These are phyloP conservation scores for Crocidura indochinensis DNA, from an alignment of 2,797 vertebrate species.

Conservation along the genomic window DNA sequence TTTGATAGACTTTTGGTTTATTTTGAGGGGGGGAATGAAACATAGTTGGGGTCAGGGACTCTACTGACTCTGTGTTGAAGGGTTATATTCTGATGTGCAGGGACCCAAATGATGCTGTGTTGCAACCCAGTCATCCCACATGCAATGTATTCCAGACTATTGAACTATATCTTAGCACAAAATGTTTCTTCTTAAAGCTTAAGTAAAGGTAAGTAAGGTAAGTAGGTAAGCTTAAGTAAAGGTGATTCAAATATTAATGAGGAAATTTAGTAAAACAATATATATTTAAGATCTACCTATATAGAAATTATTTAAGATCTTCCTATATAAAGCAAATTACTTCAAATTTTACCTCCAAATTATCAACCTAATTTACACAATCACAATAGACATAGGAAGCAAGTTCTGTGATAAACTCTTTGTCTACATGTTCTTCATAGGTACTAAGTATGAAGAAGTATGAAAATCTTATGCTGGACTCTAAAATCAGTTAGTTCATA, in stretches of 20 bases:
- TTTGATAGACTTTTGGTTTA: too few species aligned
- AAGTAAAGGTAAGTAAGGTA: too few species aligned
- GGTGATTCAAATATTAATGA: not conserved
- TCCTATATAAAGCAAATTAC: not conserved
- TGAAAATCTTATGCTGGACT: not conserved
- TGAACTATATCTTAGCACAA: too few species aligned
- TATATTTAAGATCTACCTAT: not conserved
- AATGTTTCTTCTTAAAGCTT: too few species aligned
- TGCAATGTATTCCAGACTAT: too few species aligned
- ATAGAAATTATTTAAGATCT: not conserved
- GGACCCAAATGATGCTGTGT: too few species aligned
- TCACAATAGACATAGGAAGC: not conserved
- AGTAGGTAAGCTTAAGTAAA: not conserved
- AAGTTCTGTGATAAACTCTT: not conserved
- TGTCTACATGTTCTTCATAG: not conserved
- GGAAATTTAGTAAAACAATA: conserved; percentile 1
- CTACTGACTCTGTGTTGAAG: too few species aligned
- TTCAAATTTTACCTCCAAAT: too few species aligned
- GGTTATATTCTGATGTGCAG: too few species aligned
- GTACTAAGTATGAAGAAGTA: not conserved
- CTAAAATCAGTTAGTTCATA: not conserved
- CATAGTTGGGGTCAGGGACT: too few species aligned
- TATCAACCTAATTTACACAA: not conserved
- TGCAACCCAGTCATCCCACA: too few species aligned
- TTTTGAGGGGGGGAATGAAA: too few species aligned